phyloP scores from a whole-genome alignment of 2,888 invertebrate species.

The Philereme transversata region DNA sequence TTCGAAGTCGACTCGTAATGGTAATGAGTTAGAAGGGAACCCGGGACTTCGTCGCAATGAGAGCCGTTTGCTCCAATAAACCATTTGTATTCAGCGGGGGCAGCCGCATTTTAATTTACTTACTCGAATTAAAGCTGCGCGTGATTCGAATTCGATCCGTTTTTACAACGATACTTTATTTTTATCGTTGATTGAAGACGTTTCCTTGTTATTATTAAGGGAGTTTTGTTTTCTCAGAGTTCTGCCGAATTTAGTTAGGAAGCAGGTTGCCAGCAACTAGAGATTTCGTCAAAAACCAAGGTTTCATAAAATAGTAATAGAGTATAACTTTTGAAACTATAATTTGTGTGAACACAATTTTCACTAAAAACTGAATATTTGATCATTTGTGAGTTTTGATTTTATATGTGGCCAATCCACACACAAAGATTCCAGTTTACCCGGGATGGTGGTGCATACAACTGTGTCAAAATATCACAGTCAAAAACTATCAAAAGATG shows the following conservation, averaged over 20 bases:
- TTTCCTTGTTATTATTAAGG: slow-evolving; percentile 59
- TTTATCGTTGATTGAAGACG: slow-evolving; percentile 79
- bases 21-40: slow-evolving; percentile 67
- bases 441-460: too few species aligned
- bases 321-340: too few species aligned
- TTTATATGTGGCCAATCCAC: too few species aligned
- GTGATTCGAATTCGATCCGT: slow-evolving; percentile 75
- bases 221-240: slow-evolving; percentile 45
- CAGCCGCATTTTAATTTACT: slow-evolving; percentile 83
- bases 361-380: too few species aligned
- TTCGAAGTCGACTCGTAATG: slow-evolving; percentile 56
- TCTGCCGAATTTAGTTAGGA: not conserved
- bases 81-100: slow-evolving; percentile 79
- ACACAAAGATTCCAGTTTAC: too few species aligned
- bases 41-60: slow-evolving; percentile 56
- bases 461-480: too few species aligned
- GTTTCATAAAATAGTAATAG: too few species aligned
- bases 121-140: slow-evolving; percentile 80
- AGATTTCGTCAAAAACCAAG: not conserved
- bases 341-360: too few species aligned
- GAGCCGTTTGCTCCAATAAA: slow-evolving; percentile 71
- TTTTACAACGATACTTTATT: slow-evolving; percentile 72
- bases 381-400: too few species aligned
- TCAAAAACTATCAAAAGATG: too few species aligned
- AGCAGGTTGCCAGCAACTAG: not conserved